These are phyloP conservation scores for Aphelinus atriplicis DNA, from an alignment of 1,140 invertebrate species.

Conservation along the genomic window DNA sequence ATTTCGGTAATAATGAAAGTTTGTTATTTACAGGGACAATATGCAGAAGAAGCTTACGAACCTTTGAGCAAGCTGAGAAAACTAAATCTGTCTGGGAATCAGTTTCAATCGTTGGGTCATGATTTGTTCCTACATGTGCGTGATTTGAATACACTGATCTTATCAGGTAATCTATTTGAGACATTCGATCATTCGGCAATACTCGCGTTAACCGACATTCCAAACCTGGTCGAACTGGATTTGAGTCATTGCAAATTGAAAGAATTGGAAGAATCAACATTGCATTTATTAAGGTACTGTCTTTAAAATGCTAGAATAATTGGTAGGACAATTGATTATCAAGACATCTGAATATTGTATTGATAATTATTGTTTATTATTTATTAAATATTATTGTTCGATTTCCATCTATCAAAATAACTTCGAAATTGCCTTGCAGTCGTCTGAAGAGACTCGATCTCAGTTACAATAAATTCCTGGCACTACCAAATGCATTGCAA, in stretches of 20 bases:
- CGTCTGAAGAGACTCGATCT: conserved; percentile 74
- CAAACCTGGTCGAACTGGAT: conserved; percentile 74
- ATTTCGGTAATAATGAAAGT: neutral
- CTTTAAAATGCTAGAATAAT: no score
- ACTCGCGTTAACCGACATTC: conserved; percentile 72
- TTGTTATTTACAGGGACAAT: conserved; percentile 69
- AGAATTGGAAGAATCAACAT: conserved; percentile 3
- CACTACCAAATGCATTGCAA: conserved; percentile 70
- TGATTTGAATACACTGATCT: conserved; percentile 71
- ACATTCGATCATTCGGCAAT: conserved; percentile 70
- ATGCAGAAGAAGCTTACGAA: conserved; percentile 67
- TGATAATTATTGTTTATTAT: no score
- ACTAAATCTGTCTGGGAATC: conserved; percentile 74
- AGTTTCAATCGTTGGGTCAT: conserved; percentile 72
- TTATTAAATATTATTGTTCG: no score
- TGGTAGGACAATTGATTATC: no score
- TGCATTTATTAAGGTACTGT: conserved; percentile 26
- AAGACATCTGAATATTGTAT: no score
- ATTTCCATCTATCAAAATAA: neutral
- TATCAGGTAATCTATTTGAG: conserved; percentile 75
- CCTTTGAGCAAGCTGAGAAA: conserved; percentile 71
- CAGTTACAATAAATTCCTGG: conserved; percentile 73
- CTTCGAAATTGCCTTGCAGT: conserved; percentile 44
- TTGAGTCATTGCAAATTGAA: conserved; percentile 74
- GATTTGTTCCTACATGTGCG: conserved; percentile 79